Evolutionary conservation across 2,797 vertebrate species (phyloP), one percentile per base, ranked within the genome.

Genomic region (Echeneis naucrates): DNA sequence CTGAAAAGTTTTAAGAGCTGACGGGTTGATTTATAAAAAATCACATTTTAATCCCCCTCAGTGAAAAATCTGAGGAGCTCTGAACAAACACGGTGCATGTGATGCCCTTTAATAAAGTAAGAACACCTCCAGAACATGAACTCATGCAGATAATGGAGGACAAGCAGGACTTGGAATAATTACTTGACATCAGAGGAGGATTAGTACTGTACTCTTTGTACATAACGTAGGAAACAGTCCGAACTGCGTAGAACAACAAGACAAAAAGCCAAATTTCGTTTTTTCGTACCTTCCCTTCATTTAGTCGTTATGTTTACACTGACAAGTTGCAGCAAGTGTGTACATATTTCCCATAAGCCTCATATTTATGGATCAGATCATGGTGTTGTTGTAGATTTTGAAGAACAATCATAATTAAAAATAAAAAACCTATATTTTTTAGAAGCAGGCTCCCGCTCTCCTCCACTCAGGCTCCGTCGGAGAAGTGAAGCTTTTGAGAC

Each of bases 261-360:
- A 35, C 32, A 61, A 74, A 23, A 77, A 84, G 76, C 67, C 80
- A 77, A 71, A 82, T 68, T 21, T 79, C 77, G 60, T 69, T 80
- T 78, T 74, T 77, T 80, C 59, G 7, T 77, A 67, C 38, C 47
- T 33, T 9, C 60, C 73, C 72, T 26, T 10, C 58, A 23, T 55
- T 77, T 68, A 68, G 79, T 91, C 78, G 27, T 83, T 54, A 75
- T 87, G 88, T 88, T 91, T 88, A 91, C 87, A 71, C 45, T 54
- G 62, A 54, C 32, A 55, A 59, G 53, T 9, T 54, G 73, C 75
- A 80, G 78, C 80, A 73, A 48, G 56, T 44, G 30, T 90, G 87
- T 87, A 85, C 59, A 88, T 84, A 88, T 68, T 50, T 40, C 71
- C 63, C 68, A 53, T 37, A 78, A 48, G 78, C 52, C 68, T 84